Base-by-base conservation (phyloP, 1,140 invertebrate genomes). In the Lasaia peninsularis region DNA sequence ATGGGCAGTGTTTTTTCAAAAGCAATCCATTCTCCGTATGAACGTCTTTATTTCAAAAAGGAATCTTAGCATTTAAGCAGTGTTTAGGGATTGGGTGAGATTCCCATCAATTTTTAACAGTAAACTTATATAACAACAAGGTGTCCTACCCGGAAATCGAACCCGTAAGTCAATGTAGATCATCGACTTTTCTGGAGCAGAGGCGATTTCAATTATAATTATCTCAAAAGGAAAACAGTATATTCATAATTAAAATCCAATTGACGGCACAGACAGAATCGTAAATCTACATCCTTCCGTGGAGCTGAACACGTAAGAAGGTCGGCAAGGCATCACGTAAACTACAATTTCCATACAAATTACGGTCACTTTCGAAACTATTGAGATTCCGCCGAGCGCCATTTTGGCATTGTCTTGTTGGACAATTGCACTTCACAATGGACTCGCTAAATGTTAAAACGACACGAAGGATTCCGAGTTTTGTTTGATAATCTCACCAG, bases 311-410 rank as follows among this genome's bases (percentile, higher is more conserved):
- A 77, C 76, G 75, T 73, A 75, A 78, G 62, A 69, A 78, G 75
- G 75, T 76, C 69, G 74, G 14, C 71, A 57, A 70, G 68, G 65
- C 74, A 66, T 69, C 73, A 71, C 71, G 75, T 71, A 80, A 76
- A 71, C 40, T 62, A 67, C 73, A 78, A 86, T 84, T 81, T 80
- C 78, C 79, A 86, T 83, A 83, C 71, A 84, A 82, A 84, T 74
- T 75, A 80, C 74, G 75, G 75, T 73, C 72, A 81, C 79, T 84
- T 86, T 84, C 80, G 73, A 84, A 86, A 80, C 69, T 69, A 80
- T 78, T 80, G 69, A 76, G 68, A 80, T 77, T 75, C 75, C 62
- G 60, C 60, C 58, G 56, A 48, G 67, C 60, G 67, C 71, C 58
- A 70, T 75, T 74, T 75, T 76, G 62, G 58, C 79, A 84, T 86